Percentiles rank a stretch among this genome's conserved stretches.
Evolutionary conservation across 92 coral and sea anemone species (phyloP).

Genomic region (Actinostola sp.): DNA sequence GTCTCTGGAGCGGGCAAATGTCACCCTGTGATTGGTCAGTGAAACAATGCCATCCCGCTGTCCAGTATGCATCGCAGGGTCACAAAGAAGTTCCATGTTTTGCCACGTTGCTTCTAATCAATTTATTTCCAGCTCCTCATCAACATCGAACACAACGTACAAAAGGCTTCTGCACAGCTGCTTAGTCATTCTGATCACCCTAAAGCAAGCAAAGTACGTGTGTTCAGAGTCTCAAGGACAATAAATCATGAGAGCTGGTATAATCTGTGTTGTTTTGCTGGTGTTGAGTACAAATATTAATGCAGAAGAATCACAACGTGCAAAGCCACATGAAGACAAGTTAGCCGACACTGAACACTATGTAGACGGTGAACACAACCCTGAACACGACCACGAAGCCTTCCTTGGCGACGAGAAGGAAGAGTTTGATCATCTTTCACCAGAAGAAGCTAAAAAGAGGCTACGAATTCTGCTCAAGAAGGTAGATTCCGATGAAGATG

Average conservation of each 20-base stretch:
- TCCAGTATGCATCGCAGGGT: conserved; percentile 17
- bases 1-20: background rate
- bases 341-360: conserved; percentile 84
- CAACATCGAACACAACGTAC: no score
- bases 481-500: conserved; percentile 85
- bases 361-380: conserved; percentile 78
- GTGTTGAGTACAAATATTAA: conserved; percentile 3
- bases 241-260: conserved; percentile 13
- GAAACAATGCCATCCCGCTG: conserved; percentile 26
- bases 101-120: conserved; percentile 54
- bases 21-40: conserved; percentile 30
- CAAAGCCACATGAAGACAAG: conserved; percentile 60
- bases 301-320: conserved; percentile 29
- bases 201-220: conserved; percentile 6
- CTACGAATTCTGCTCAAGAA: conserved; percentile 58
- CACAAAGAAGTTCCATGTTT: conserved; percentile 41
- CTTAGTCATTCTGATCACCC: background rate
- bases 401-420: conserved; percentile 92
- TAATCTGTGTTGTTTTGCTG: conserved; percentile 17
- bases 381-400: conserved; percentile 96
- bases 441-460: conserved; percentile 92
- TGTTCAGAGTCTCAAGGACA: background rate
- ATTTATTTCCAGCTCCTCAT: no score
- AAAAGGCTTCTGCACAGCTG: conserved; percentile 14
- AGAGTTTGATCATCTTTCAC: conserved; percentile 88